Conservation (phyloP, 2,888 invertebrate genomes). For the Arrhopalites spinosus region DNA sequence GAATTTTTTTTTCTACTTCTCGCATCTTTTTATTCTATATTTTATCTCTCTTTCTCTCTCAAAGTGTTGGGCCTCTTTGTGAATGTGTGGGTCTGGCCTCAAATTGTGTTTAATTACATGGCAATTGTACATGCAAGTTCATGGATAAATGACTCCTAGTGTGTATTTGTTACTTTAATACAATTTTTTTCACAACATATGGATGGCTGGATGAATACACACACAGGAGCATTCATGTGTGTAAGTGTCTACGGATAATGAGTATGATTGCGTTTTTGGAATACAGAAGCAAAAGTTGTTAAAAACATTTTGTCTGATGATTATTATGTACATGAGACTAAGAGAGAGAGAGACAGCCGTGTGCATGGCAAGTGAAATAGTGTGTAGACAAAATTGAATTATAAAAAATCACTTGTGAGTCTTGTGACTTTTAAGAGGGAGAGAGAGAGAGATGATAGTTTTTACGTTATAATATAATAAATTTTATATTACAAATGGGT, state of each 20-base stretch:
- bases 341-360: background rate
- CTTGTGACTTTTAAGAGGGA: slow-evolving; percentile 26
- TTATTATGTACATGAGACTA: slow-evolving; percentile 1
- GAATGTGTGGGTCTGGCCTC: background rate
- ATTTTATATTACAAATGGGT: too few species aligned
- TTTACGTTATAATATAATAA: background rate
- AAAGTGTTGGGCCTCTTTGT: background rate
- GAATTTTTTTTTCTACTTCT: slow-evolving; percentile 1
- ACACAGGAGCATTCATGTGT: background rate
- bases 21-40: background rate
- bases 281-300: slow-evolving; percentile 23
- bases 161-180: background rate
- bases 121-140: slow-evolving; percentile 18
- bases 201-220: background rate
- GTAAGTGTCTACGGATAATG: slow-evolving; percentile 29
- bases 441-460: background rate
- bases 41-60: background rate
- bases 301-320: slow-evolving; percentile 26
- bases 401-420: slow-evolving; percentile 25
- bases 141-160: slow-evolving; percentile 1
- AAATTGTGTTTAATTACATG: slow-evolving; percentile 30
- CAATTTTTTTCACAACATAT: too few species aligned
- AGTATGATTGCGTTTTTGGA: slow-evolving; percentile 20
- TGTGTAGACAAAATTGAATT: slow-evolving; percentile 31
- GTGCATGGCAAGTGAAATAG: slow-evolving; percentile 28